phyloP scores from a whole-genome alignment of 2,113 vertebrate species.

The Pantherophis guttatus region DNA sequence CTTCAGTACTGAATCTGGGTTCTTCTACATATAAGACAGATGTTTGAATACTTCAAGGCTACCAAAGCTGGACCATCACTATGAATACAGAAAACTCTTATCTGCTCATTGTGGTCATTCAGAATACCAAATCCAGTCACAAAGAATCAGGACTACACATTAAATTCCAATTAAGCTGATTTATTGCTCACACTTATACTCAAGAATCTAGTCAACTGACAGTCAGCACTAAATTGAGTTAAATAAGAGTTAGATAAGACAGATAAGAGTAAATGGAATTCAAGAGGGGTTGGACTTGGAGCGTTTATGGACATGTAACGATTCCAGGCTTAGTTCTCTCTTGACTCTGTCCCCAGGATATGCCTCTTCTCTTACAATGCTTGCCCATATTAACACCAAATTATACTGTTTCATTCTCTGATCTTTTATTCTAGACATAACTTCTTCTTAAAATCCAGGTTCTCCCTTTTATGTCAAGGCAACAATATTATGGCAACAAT shows the following conservation, averaged over 20 bases:
- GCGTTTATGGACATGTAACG: background rate
- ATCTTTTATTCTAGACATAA: background rate
- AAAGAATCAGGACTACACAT: background rate
- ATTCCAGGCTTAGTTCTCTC: background rate
- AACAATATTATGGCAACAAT: conserved; percentile 16
- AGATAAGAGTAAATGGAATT: background rate
- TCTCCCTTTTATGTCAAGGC: conserved; percentile 30
- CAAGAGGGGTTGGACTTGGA: background rate
- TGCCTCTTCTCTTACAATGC: background rate
- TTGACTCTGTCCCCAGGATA: background rate
- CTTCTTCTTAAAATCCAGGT: conserved; percentile 40
- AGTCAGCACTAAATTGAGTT: background rate
- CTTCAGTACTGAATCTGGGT: background rate
- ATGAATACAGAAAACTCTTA: background rate
- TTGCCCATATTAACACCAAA: background rate
- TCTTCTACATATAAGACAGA: background rate
- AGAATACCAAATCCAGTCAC: background rate
- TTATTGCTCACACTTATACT: background rate
- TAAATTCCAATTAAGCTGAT: background rate
- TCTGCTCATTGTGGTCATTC: background rate
- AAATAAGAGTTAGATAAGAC: background rate
- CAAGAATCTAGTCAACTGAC: background rate
- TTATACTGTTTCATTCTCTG: background rate
- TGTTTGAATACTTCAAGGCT: background rate
- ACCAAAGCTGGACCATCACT: background rate